Evolutionary conservation across 2,113 vertebrate genomes (phyloP).

Genomic region (Mungos mungo): DNA sequence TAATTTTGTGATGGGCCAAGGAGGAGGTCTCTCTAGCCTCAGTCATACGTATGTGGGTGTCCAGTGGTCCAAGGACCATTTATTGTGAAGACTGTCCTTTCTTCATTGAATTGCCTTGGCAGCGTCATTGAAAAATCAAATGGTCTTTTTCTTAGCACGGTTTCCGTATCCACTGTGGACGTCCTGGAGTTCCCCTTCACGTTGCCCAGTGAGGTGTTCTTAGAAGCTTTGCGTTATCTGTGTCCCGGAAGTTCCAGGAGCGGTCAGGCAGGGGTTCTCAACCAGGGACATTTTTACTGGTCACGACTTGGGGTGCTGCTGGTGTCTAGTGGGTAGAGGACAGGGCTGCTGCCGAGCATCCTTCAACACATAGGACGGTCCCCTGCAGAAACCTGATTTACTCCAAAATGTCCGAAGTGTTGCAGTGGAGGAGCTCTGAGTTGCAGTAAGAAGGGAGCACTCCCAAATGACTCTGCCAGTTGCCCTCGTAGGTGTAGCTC

Average conservation of each 20-base stretch:
- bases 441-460: neutral
- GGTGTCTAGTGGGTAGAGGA: neutral
- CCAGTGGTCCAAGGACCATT: neutral
- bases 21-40: neutral
- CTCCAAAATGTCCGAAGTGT: neutral
- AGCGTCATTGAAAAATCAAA: neutral
- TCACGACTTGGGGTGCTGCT: neutral
- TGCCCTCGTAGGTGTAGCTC: neutral
- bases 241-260: neutral
- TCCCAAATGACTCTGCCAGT: neutral
- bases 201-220: neutral
- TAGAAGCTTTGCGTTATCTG: neutral
- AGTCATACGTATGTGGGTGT: neutral
- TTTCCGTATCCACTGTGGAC: neutral
- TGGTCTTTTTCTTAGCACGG: neutral
- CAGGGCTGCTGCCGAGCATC: neutral
- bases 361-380: neutral
- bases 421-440: neutral
- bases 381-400: neutral
- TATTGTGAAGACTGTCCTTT: neutral
- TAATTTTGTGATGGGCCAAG: neutral
- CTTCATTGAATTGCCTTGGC: neutral
- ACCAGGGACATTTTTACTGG: neutral
- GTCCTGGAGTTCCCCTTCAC: neutral
- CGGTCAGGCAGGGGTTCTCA: neutral